Evolutionary conservation across 2,113 vertebrate genomes (phyloP).

Genomic region (Ceyx margarethae): DNA sequence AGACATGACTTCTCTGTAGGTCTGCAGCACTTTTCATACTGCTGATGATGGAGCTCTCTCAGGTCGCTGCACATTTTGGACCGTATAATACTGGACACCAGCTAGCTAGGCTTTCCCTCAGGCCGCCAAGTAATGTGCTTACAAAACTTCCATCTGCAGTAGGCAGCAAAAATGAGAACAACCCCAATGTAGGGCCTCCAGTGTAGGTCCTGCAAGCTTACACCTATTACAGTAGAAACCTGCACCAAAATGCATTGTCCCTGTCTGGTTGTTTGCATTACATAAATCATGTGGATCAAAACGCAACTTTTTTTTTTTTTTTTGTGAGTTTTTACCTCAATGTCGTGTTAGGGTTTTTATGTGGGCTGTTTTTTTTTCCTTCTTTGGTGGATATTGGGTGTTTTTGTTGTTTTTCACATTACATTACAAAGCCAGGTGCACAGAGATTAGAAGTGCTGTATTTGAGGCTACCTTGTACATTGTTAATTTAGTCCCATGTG

Average conservation of each 20-base stretch:
- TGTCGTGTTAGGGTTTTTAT: too few species aligned
- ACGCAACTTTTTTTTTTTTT: neutral
- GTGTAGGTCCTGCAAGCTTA: neutral
- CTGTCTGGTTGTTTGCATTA: neutral
- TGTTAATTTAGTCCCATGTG: neutral
- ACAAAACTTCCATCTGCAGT: neutral
- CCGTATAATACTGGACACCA: neutral
- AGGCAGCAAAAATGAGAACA: neutral
- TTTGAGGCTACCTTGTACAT: neutral
- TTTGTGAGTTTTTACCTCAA: too few species aligned
- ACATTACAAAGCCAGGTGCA: neutral
- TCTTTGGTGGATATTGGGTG: neutral
- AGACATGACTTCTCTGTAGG: neutral
- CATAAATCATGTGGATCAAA: neutral
- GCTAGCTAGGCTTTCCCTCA: neutral
- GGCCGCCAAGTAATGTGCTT: conserved; percentile 14
- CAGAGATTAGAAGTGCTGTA: neutral
- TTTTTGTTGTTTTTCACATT: neutral
- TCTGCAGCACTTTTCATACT: neutral
- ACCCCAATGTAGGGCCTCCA: neutral
- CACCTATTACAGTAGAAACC: neutral
- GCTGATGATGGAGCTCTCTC: neutral
- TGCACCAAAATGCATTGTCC: neutral
- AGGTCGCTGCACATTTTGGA: neutral
- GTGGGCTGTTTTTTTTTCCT: too few species aligned